Evolutionary conservation across 1,140 invertebrate species (phyloP).

Genomic region (Eubasilissa regina): DNA sequence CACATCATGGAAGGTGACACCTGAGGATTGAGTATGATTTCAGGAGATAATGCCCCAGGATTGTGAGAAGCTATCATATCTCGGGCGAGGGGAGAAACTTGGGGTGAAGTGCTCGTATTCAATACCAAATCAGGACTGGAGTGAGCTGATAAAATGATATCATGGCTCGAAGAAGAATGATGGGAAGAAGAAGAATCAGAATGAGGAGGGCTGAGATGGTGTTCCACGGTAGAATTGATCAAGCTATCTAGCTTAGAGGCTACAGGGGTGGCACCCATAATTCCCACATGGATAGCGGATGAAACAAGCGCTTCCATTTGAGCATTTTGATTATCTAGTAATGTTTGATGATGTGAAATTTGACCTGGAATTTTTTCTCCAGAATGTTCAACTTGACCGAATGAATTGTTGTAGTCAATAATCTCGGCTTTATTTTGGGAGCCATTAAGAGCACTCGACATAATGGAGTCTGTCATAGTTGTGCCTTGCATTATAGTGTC

Average conservation of each 20-base stretch:
- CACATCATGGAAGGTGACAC: conserved; percentile 75
- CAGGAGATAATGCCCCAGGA: conserved; percentile 71
- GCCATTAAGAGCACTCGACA: conserved; percentile 38
- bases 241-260: conserved; percentile 76
- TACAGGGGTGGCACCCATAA: conserved; percentile 66
- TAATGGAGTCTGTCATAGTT: conserved; percentile 53
- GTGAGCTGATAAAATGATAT: conserved; percentile 64
- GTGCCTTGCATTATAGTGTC: conserved; percentile 45
- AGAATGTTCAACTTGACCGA: conserved; percentile 36
- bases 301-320: conserved; percentile 70
- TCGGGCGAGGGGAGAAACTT: conserved; percentile 50
- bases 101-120: conserved; percentile 60
- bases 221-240: conserved; percentile 77
- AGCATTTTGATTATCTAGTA: conserved; percentile 62
- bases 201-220: conserved; percentile 68
- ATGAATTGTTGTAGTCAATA: conserved; percentile 44
- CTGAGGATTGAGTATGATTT: conserved; percentile 76
- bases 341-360: conserved; percentile 62
- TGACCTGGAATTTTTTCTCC: conserved; percentile 67
- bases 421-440: conserved; percentile 49
- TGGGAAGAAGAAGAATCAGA: conserved; percentile 55
- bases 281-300: conserved; percentile 70
- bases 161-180: conserved; percentile 64
- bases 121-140: conserved; percentile 65
- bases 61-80: conserved; percentile 56